A percentile compares a stretch with the other conserved stretches of the same genome.
phyloP scores from a whole-genome alignment of 2,888 invertebrate species.

The Sialis lutaria region DNA sequence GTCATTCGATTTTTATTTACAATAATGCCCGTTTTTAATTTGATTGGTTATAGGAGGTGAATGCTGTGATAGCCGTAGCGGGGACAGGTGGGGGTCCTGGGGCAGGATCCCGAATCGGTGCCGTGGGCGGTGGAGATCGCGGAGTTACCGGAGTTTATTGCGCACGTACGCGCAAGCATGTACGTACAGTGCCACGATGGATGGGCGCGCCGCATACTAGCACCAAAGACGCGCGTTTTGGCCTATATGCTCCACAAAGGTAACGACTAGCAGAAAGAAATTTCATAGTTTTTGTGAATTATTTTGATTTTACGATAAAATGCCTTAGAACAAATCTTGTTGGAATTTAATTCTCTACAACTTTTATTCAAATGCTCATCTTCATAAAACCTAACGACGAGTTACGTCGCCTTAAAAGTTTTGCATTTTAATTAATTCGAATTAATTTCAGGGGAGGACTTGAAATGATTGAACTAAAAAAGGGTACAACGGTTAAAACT shows the following conservation, averaged over 20 bases:
- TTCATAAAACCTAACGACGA: no score
- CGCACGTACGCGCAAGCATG: conserved; percentile 69
- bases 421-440: neutral
- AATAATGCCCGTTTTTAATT: no score
- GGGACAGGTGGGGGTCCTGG: conserved; percentile 33
- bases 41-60: conserved; percentile 41
- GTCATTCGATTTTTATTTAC: neutral
- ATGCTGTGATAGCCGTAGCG: conserved; percentile 60
- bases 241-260: conserved; percentile 78
- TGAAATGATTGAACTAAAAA: conserved; percentile 80
- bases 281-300: no score
- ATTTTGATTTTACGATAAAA: no score
- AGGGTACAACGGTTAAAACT: conserved; percentile 73
- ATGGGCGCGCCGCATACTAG: conserved; percentile 50
- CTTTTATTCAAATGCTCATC: no score
- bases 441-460: conserved; percentile 61
- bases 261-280: conserved; percentile 13
- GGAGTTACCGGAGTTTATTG: conserved; percentile 82
- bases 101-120: conserved; percentile 57
- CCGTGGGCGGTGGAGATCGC: conserved; percentile 40
- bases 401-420: no score
- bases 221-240: conserved; percentile 74
- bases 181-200: conserved; percentile 83
- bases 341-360: no score
- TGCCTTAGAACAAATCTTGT: no score